These are phyloP conservation scores for Caranx ignobilis DNA, from an alignment of 2,113 vertebrate species.

Conservation along the genomic window DNA sequence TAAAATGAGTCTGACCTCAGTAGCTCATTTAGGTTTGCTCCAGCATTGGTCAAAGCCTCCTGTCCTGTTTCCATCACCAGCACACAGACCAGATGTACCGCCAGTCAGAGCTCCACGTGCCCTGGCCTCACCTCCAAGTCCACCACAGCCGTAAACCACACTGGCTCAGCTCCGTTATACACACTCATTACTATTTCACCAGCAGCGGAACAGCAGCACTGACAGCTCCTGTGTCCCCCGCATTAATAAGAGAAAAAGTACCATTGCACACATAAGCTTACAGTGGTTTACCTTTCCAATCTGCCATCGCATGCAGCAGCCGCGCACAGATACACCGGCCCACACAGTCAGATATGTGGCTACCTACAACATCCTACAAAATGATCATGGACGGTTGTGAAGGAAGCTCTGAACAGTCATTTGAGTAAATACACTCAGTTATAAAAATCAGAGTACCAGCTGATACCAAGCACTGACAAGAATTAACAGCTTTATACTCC, in stretches of 20 bases:
- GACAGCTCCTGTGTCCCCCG: constrained; percentile 82
- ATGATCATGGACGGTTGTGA: too few species aligned
- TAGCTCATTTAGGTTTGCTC: constrained; percentile 14
- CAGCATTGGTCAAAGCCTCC: constrained; percentile 35
- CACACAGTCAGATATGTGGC: constrained; percentile 26
- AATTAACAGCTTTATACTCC: too few species aligned
- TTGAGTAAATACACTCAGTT: too few species aligned
- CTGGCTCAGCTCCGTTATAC: constrained; percentile 75
- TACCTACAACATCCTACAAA: too few species aligned
- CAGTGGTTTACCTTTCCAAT: constrained; percentile 74
- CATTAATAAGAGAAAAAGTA: constrained; percentile 82
- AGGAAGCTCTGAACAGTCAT: too few species aligned
- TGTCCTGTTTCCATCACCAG: constrained; percentile 23
- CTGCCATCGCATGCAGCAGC: constrained; percentile 47
- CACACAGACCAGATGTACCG: constrained; percentile 33
- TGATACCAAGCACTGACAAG: too few species aligned
- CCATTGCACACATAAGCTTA: constrained; percentile 48
- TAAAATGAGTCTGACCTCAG: constrained; percentile 42
- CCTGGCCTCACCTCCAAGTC: constrained; percentile 26
- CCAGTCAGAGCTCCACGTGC: constrained; percentile 26
- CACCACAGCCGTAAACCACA: constrained; percentile 77
- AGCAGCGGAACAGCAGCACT: constrained; percentile 79
- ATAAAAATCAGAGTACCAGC: too few species aligned
- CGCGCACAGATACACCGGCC: constrained; percentile 23
- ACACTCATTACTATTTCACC: constrained; percentile 87